A percentile compares a stretch with the other conserved stretches of the same genome.
These are phyloP conservation scores for Phocoena sinus DNA, from an alignment of 2,113 vertebrate genomes.

Conservation along the genomic window DNA sequence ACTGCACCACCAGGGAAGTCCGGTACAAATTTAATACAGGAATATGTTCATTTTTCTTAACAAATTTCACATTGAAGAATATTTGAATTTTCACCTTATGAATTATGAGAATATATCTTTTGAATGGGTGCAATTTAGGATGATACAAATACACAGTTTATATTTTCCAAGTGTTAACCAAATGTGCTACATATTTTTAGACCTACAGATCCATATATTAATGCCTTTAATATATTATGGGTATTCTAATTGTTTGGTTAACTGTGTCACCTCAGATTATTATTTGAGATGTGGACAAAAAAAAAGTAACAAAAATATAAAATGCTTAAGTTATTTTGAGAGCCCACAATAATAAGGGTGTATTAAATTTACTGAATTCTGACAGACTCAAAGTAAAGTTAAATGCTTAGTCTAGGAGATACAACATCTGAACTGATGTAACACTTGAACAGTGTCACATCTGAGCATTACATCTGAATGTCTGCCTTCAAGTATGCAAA, in stretches of 20 bases:
- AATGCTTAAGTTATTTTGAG: background rate
- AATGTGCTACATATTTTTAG: background rate
- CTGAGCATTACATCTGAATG: background rate
- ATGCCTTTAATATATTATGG: background rate
- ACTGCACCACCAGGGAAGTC: too few relatives aligned
- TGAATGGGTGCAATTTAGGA: background rate
- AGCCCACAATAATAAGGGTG: background rate
- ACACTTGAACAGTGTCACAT: background rate
- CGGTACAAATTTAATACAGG: background rate
- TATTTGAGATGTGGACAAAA: background rate
- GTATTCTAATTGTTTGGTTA: background rate
- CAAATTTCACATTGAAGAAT: background rate
- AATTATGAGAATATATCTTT: background rate
- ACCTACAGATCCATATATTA: background rate
- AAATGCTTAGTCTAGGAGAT: background rate
- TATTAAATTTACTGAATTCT: background rate
- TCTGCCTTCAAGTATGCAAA: background rate
- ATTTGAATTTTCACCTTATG: background rate
- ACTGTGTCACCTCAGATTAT: background rate
- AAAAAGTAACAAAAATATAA: background rate
- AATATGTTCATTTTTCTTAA: background rate
- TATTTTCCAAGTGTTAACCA: background rate
- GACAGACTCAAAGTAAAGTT: background rate
- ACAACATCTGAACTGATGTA: background rate
- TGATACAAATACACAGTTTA: background rate